Conservation (phyloP, 2,888 invertebrate species). For the Alsophila aescularia region DNA sequence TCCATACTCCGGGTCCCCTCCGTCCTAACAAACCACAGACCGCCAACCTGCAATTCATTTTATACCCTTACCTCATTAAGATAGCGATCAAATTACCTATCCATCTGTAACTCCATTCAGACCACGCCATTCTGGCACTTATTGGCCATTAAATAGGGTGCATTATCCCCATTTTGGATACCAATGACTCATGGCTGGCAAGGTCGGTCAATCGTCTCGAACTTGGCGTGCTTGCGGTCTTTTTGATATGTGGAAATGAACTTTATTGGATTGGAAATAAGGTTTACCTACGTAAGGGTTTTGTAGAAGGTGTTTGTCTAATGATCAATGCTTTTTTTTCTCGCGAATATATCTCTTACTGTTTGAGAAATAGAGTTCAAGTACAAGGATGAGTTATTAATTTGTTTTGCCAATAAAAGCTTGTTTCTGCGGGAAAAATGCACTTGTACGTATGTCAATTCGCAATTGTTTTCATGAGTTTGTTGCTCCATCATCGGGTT, state of each 20-base stretch:
- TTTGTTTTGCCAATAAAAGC: background rate
- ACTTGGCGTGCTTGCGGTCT: slow-evolving; percentile 13
- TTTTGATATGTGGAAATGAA: slow-evolving; percentile 10
- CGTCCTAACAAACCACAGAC: slow-evolving; percentile 7
- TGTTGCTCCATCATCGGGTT: background rate
- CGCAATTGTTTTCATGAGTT: background rate
- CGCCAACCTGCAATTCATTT: slow-evolving; percentile 20
- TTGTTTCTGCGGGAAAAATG: background rate
- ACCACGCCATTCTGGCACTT: slow-evolving; percentile 21
- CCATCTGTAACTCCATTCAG: slow-evolving; percentile 14
- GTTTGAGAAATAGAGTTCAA: background rate
- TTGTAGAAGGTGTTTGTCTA: background rate
- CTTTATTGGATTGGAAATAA: background rate
- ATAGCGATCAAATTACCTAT: slow-evolving; percentile 33
- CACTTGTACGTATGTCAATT: background rate
- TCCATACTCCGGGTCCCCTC: too few species aligned
- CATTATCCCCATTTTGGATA: slow-evolving; percentile 16
- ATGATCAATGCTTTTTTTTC: background rate
- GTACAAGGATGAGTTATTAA: background rate
- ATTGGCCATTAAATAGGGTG: slow-evolving; percentile 23
- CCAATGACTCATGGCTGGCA: slow-evolving; percentile 30
- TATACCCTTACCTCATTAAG: slow-evolving; percentile 21
- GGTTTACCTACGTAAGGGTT: background rate
- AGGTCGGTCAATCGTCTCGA: slow-evolving; percentile 27
- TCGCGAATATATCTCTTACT: background rate